Conservation (phyloP, 1,140 invertebrate species). For the Helicoverpa armigera region DNA sequence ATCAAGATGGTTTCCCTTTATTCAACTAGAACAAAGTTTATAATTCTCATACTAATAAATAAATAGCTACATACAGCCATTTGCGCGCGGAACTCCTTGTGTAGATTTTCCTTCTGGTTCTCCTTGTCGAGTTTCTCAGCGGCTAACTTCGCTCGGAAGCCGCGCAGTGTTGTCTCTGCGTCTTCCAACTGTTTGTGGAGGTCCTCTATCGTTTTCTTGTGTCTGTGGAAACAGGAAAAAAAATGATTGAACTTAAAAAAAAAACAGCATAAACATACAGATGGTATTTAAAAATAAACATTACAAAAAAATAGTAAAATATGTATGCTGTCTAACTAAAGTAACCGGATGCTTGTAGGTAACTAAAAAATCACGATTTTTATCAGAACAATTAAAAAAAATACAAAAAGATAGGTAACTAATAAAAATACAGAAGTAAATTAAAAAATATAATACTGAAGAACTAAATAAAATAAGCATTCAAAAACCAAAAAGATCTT, state of each 20-base stretch:
- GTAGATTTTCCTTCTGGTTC: conserved; percentile 74
- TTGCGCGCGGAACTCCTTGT: conserved; percentile 74
- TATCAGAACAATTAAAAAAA: background rate
- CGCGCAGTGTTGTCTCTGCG: conserved; percentile 77
- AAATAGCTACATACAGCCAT: conserved; percentile 73
- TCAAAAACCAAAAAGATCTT: conserved; percentile 70
- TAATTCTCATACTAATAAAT: too few relatives aligned
- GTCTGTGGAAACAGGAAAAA: conserved; percentile 58
- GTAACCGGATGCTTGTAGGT: too few relatives aligned
- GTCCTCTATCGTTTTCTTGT: conserved; percentile 77
- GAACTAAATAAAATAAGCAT: conserved; percentile 34
- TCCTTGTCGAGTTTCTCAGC: conserved; percentile 81
- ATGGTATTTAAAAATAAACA: background rate
- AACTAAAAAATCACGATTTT: background rate
- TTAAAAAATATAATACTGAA: conserved; percentile 11
- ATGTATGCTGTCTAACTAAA: too few relatives aligned
- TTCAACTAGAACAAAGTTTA: too few relatives aligned
- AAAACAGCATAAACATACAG: too few relatives aligned
- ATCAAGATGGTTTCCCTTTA: too few relatives aligned
- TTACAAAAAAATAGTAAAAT: too few relatives aligned
- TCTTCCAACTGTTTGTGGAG: conserved; percentile 82
- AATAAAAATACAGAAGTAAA: background rate
- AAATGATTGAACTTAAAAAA: background rate
- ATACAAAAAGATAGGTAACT: conserved; percentile 44
- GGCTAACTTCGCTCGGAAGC: conserved; percentile 81